phyloP scores from a whole-genome alignment of 2,888 invertebrate genomes.

The Lasioglossum calceatum region DNA sequence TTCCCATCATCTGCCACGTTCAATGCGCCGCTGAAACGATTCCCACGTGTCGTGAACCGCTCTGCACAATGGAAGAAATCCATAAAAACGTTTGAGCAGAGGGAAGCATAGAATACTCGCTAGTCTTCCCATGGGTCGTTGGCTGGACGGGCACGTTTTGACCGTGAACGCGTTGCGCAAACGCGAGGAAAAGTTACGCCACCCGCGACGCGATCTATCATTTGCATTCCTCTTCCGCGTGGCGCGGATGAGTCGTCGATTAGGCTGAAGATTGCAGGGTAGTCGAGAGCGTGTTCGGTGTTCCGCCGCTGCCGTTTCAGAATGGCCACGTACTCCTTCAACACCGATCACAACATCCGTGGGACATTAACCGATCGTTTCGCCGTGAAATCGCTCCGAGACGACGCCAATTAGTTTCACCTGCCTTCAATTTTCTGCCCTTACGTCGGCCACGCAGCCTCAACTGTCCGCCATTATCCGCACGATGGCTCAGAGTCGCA shows the following conservation, averaged over 20 bases:
- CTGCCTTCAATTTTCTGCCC: conserved; percentile 14
- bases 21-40: not conserved
- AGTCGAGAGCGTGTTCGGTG: conserved; percentile 21
- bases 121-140: not conserved
- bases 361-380: conserved; percentile 24
- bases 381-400: conserved; percentile 11
- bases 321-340: conserved; percentile 29
- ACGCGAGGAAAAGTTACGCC: conserved; percentile 30
- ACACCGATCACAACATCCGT: not conserved
- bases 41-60: not conserved
- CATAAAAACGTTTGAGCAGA: not conserved
- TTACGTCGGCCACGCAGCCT: not conserved
- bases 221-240: conserved; percentile 60
- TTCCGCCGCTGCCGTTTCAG: conserved; percentile 29
- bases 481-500: not conserved
- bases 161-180: conserved; percentile 43
- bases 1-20: not conserved
- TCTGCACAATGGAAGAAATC: not conserved
- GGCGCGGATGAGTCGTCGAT: conserved; percentile 46
- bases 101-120: not conserved
- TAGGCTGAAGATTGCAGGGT: conserved; percentile 47
- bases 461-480: conserved; percentile 16
- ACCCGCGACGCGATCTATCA: conserved; percentile 44
- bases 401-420: conserved; percentile 17
- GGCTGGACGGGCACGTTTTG: conserved; percentile 24